These are phyloP conservation scores for Ciconia maguari DNA, from an alignment of 2,113 vertebrate genomes.

Conservation along the genomic window DNA sequence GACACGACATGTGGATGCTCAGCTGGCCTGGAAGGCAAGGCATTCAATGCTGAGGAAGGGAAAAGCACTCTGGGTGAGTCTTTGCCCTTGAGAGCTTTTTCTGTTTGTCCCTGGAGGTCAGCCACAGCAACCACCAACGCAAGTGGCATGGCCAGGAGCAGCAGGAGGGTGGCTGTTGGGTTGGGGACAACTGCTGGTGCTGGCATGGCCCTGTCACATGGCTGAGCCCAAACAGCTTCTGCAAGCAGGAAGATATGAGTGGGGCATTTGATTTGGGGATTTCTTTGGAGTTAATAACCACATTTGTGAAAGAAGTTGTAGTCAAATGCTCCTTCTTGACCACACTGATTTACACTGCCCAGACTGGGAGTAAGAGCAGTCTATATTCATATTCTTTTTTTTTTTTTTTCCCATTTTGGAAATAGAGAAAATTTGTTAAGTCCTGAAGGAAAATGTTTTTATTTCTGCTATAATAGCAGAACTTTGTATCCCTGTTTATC, in stretches of 20 bases:
- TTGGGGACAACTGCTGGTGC: not conserved
- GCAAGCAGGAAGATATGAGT: not conserved
- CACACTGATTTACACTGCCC: not conserved
- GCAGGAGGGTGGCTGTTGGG: not conserved
- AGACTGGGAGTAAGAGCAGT: not conserved
- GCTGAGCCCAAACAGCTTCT: not conserved
- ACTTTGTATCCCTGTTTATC: not conserved
- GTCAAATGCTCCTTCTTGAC: not conserved
- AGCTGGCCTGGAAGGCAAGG: not conserved
- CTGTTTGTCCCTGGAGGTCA: not conserved
- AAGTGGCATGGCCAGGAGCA: not conserved
- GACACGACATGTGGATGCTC: not conserved
- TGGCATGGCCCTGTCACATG: not conserved
- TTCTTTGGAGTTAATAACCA: not conserved
- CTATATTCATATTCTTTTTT: not conserved
- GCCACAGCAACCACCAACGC: not conserved
- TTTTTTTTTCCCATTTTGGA: not conserved
- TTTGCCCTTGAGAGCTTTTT: not conserved
- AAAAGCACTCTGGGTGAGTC: not conserved
- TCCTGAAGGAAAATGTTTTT: not conserved
- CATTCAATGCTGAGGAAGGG: not conserved
- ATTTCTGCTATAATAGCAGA: conserved; percentile 12
- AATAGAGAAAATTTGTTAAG: not conserved
- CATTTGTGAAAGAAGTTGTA: not conserved
- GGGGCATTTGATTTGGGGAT: not conserved